Evolutionary conservation across 2,888 invertebrate species (phyloP), one percentile per base, ranked within the genome.

Genomic region (Limnephilus rhombicus): DNA sequence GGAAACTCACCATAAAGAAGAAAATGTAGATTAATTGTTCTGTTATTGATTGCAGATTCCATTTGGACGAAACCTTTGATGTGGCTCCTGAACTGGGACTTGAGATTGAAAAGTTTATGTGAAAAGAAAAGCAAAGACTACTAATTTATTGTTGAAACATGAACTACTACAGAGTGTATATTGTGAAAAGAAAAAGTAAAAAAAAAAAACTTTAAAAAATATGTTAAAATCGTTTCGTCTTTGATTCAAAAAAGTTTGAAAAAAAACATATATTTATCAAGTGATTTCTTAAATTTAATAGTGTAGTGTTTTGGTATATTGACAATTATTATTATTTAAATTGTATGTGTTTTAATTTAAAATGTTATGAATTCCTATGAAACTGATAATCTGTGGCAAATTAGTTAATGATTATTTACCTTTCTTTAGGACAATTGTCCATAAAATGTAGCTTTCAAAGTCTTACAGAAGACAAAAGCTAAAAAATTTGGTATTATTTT

Each of bases 221-320:
- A 80, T 45, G 68, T 85, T 31, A 53, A 81, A 90, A 92, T 86
- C n/a, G 92, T 92, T 92, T 92, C 92, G 90, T 91, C 92, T 29
- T 90, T 92, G 92, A 92, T 92, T 92, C 92, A 92, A 92, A 92
- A 92, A 92, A 92, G 92, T 92, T 92, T 92, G 92, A 92, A 90
- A 91, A 89, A 89, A 45, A 91, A 89, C 80, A 89, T 80, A 68
- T 68, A 89, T 89, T 89, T 89, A 80, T 80, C 80, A 68, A 89
- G 88, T 89, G 88, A 89, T 80, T 87, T 89, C 37, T 80, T 89
- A 37, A 45, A 29, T 85, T 15, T n/a, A 49, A 41, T 89, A 89
- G 80, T 89, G 80, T 89, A 89, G 88, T 89, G 88, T 89, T 89
- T 80, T 89, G 88, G 80, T 89, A 89, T 89, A 89, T 80, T 37